These are phyloP conservation scores for Pycnonotus jocosus DNA, from an alignment of 2,113 vertebrate species.

Conservation along the genomic window DNA sequence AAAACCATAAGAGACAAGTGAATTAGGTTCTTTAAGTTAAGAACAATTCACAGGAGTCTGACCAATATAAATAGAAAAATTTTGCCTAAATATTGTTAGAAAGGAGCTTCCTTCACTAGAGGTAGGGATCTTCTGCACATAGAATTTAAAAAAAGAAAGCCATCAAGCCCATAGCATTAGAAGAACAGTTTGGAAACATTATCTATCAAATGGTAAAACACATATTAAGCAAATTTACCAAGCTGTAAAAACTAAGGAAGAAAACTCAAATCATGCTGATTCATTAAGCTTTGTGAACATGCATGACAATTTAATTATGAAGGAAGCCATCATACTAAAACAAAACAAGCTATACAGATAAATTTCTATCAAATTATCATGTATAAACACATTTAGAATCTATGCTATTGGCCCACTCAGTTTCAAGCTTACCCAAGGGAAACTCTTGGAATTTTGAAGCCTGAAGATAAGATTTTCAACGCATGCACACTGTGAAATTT, in stretches of 20 bases:
- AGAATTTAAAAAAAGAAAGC: background rate
- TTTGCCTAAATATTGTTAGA: background rate
- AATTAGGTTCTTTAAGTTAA: background rate
- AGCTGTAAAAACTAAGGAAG: background rate
- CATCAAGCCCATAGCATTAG: background rate
- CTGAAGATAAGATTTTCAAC: background rate
- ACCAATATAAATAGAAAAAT: background rate
- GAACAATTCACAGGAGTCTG: background rate
- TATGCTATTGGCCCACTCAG: background rate
- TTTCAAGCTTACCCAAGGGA: background rate
- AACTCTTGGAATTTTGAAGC: background rate
- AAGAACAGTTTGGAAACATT: background rate
- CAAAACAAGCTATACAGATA: background rate
- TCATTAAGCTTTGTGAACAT: background rate
- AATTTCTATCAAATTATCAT: background rate
- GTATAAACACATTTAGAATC: background rate
- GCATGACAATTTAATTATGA: background rate
- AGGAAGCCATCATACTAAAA: background rate
- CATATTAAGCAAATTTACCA: background rate
- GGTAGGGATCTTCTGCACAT: background rate
- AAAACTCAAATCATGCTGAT: fast-evolving
- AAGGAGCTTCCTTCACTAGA: background rate
- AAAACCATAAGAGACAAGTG: background rate
- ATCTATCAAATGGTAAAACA: background rate
- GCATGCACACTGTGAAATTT: background rate